phyloP scores from a whole-genome alignment of 2,888 invertebrate genomes.

The Nemapogon koenigi region DNA sequence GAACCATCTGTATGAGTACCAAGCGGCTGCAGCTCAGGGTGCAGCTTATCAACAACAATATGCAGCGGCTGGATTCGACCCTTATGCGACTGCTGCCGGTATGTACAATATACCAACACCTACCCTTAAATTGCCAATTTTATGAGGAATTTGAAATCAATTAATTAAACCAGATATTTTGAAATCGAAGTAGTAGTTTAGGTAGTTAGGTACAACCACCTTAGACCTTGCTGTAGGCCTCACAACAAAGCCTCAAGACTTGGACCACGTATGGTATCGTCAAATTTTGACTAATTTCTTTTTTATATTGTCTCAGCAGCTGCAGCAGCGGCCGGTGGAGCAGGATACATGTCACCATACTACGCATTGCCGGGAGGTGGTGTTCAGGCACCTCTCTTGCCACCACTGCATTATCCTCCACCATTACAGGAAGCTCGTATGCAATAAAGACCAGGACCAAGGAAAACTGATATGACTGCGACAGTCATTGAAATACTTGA shows the following conservation, averaged over 20 bases:
- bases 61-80: conserved; percentile 77
- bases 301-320: conserved; percentile 40
- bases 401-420: conserved; percentile 69
- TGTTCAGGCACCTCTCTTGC: conserved; percentile 67
- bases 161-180: too few species aligned
- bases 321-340: conserved; percentile 63
- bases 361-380: conserved; percentile 71
- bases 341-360: conserved; percentile 78
- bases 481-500: too few species aligned
- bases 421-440: conserved; percentile 79
- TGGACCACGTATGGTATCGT: too few species aligned
- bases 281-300: too few species aligned
- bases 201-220: too few species aligned
- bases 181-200: too few species aligned
- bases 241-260: too few species aligned
- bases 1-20: conserved; percentile 83
- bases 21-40: conserved; percentile 76
- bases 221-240: too few species aligned
- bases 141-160: too few species aligned
- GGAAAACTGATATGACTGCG: too few species aligned
- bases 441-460: conserved; percentile 62
- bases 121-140: too few species aligned
- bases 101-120: too few species aligned
- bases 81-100: conserved; percentile 77
- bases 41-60: conserved; percentile 77